Percentiles rank a stretch among this genome's conserved stretches.
Conservation (phyloP, 2,113 vertebrate species). For the Tretioscincus oriximinensis region DNA sequence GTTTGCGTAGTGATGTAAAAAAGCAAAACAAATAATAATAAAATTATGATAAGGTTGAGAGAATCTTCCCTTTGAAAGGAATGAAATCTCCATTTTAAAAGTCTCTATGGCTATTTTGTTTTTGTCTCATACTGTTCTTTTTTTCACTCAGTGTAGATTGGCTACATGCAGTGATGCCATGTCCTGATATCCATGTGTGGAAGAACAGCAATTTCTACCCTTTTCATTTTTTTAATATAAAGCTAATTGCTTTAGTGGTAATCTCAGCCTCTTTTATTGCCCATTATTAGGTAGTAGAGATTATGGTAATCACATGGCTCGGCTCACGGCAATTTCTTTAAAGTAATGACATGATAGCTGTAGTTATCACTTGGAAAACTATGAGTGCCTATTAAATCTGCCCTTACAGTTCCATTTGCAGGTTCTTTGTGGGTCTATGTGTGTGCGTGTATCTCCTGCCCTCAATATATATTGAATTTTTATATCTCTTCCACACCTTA, state of each 20-base stretch:
- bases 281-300: slow-evolving; percentile 11
- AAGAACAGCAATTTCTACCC: slow-evolving; percentile 1
- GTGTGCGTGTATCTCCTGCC: background rate
- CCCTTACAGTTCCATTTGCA: background rate
- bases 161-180: background rate
- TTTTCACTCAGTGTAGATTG: background rate
- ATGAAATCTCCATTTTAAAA: slow-evolving; percentile 48
- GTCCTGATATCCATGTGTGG: background rate
- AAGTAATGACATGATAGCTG: slow-evolving; percentile 12
- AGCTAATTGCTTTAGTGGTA: slow-evolving; percentile 5
- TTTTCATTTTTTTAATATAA: slow-evolving; percentile 2
- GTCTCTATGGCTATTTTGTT: slow-evolving; percentile 35
- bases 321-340: slow-evolving; percentile 8
- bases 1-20: slow-evolving; percentile 53
- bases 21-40: slow-evolving; percentile 49
- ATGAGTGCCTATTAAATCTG: slow-evolving; percentile 4
- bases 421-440: background rate
- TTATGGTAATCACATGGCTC: background rate
- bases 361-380: slow-evolving; percentile 17
- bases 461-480: background rate
- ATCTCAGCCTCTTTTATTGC: slow-evolving; percentile 4
- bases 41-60: slow-evolving; percentile 37
- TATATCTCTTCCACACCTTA: background rate
- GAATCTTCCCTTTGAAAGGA: slow-evolving; percentile 51
- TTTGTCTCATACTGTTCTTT: background rate